Evolutionary conservation across 2,113 vertebrate species (phyloP), one percentile per base, ranked within the genome.

Genomic region (Boleophthalmus pectinirostris): DNA sequence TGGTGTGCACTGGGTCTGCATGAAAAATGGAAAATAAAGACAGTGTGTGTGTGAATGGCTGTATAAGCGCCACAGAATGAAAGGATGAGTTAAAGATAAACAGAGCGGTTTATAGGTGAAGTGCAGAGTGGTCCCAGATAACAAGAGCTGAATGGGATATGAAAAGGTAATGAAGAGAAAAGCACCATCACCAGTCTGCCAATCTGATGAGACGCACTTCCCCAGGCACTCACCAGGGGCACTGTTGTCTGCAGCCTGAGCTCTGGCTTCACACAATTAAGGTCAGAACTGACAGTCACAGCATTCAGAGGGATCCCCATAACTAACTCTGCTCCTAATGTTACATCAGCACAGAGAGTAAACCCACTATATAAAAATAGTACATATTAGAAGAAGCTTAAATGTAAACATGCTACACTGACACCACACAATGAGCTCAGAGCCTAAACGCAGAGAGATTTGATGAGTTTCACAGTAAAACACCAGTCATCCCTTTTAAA

Each of bases 161-260:
- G 88, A 87, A 85, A 83, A 83, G 75, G 80, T 90, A 87, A 89
- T 80, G 82, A 90, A 89, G 83, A 78, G 66, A 66, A 72, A 74
- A 82, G 63, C 64, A 21, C 46, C 66, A 78, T 82, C 73, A 74
- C 68, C 81, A 77, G 82, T 74, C 82, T 82, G 80, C 76, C 84
- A 83, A 79, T 82, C 79, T 79, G 77, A 88, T 84, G 18, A 70
- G 49, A 0, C 9, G 82, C 90, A 89, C 89, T 94, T 92, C 93
- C 93, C 88, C 66, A 12, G 71, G 54, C 80, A 66, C 79, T 74
- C 89, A 7, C 58, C 66, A 51, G 92, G 91, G 91, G 90, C 89
- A 89, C 86, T 87, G 88, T 90, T 87, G 90, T 73, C 90, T 84
- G 87, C 60, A 18, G 79, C 69, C 79, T 82, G 74, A 77, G 75